Conservation (phyloP, 2,113 vertebrate genomes). For the Galemys pyrenaicus region DNA sequence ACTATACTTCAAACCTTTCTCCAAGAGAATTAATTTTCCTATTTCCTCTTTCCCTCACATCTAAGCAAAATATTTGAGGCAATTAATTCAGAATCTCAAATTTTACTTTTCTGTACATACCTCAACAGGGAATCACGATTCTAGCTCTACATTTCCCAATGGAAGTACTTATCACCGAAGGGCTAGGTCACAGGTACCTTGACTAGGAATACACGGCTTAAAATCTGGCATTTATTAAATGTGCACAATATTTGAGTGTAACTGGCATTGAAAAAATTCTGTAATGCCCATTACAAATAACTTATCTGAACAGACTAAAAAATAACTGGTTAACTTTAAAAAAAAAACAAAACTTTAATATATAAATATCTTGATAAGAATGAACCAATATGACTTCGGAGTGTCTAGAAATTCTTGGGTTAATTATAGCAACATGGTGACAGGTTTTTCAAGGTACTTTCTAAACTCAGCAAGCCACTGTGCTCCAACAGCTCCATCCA, state of each 20-base stretch:
- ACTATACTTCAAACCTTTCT: conserved; percentile 23
- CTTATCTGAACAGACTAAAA: conserved; percentile 82
- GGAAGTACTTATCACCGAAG: background rate
- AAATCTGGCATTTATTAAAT: conserved; percentile 70
- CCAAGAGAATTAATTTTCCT: conserved; percentile 45
- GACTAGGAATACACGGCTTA: conserved; percentile 45
- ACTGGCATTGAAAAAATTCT: conserved; percentile 72
- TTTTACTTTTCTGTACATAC: background rate
- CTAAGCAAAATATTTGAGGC: conserved; percentile 41
- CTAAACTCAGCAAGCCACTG: conserved; percentile 98
- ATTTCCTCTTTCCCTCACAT: background rate
- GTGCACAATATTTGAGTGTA: conserved; percentile 78
- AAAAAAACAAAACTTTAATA: conserved; percentile 83
- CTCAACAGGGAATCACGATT: background rate
- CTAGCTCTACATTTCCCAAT: background rate
- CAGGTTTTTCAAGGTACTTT: conserved; percentile 93
- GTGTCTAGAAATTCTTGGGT: conserved; percentile 66
- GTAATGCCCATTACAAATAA: conserved; percentile 85
- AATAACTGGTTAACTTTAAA: conserved; percentile 85
- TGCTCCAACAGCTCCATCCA: conserved; percentile 95
- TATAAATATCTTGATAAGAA: conserved; percentile 87
- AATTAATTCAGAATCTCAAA: conserved; percentile 19
- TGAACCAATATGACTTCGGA: conserved; percentile 78
- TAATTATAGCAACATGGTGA: conserved; percentile 94
- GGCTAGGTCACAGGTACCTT: background rate